These are phyloP conservation scores for Atrichornis clamosus DNA, from an alignment of 2,113 vertebrate genomes.

Conservation along the genomic window DNA sequence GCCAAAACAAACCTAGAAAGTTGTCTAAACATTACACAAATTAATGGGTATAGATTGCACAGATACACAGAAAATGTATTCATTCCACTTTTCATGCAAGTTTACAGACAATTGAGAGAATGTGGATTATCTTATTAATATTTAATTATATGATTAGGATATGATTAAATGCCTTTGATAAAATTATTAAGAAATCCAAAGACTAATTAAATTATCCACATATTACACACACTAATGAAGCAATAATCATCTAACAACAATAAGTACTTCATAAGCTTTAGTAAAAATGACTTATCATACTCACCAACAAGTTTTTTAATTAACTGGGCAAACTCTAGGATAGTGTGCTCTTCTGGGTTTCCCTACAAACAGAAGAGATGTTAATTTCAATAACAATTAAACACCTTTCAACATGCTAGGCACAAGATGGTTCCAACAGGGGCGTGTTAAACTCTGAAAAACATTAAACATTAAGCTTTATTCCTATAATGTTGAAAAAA, in stretches of 20 bases:
- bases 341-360: conserved; percentile 97
- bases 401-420: background rate
- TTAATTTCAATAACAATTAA: background rate
- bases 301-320: conserved; percentile 98
- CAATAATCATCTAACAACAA: background rate
- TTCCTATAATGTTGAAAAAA: background rate
- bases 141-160: background rate
- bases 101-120: background rate
- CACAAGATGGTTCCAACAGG: background rate
- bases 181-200: conserved; percentile 17
- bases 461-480: background rate
- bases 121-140: background rate
- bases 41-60: background rate
- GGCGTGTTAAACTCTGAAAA: background rate
- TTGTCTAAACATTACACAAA: background rate
- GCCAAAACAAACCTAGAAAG: background rate
- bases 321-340: conserved; percentile 94
- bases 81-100: background rate
- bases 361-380: conserved; percentile 77
- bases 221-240: conserved; percentile 8
- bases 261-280: background rate
- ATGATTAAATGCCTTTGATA: background rate
- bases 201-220: background rate
- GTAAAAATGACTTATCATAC: conserved; percentile 42
- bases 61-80: background rate